Evolutionary conservation across 2,888 invertebrate genomes (phyloP), one percentile per base, ranked within the genome.

Genomic region (Acanthopleura granulata): DNA sequence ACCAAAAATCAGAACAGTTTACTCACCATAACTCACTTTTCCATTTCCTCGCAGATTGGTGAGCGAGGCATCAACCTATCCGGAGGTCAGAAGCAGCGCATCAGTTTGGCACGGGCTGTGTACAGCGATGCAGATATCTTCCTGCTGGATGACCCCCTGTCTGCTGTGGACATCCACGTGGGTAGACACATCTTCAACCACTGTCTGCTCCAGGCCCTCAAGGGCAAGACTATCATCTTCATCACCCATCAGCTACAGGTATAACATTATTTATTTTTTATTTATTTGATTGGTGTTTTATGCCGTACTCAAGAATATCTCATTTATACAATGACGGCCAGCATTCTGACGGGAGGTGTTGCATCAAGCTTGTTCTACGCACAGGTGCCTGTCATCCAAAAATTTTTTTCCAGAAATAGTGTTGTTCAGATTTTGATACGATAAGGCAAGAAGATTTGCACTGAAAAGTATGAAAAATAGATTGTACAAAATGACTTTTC

Each of bases 221-320:
- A 82, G 62, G 83, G 82, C 9, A 86, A 86, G 75, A 84, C 86
- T 1, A 81, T 87, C 12, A n/a, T 88, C 50, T 86, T 87, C 80
- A 86, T 88, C 18, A 87, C 88, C 0, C 88, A 88, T 79, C 85
- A 86, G 73, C 77, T 88, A 57, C 86, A 88, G 85, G 88, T 87
- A 73, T 69, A 27, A 27, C 1, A 66, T 9, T 9, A 40, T 40
- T 9, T 40, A 6, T 3, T 40, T 40, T 9, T 40, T 40, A 40
- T 3, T 40, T 6, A 40, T 40, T 3, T 40, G 9, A 3, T 6
- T 40, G 40, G 40, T 40, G 40, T 40, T n/a, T n/a, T n/a, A n/a
- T n/a, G n/a, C n/a, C n/a, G n/a, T n/a, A n/a, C n/a, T n/a, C n/a
- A n/a, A n/a, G n/a, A n/a, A n/a, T n/a, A n/a, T n/a, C n/a, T n/a